Evolutionary conservation across 2,113 vertebrate genomes (phyloP), one percentile per base, ranked within the genome.

Genomic region (Elephas maximus): DNA sequence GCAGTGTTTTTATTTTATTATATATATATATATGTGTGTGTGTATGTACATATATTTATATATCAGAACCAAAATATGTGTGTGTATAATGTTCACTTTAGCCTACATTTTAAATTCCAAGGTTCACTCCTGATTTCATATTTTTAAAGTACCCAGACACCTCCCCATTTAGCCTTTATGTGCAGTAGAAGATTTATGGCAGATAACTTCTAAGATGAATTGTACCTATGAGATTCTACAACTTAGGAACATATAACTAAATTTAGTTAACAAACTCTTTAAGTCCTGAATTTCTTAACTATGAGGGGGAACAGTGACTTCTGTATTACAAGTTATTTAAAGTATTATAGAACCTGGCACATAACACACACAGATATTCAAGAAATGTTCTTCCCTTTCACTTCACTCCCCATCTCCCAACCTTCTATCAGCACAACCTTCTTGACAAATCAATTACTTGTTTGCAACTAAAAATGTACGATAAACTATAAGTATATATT

Each of bases 231-330:
- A 81, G 48, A 88, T 24, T 93, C 65, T 48, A 84, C 30, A 6
- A 87, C 57, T 79, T 80, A 87, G 57, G 69, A 67, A 96, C 65
- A 60, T 76, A 81, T 33, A 87, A 79, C 44, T 88, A 86, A 88
- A 78, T 33, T 78, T 78, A 83, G 91, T 93, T 91, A 78, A 45
- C 44, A 93, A 78, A 41, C 3, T 79, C 71, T 79, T 60, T 71
- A 48, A 74, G 30, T 60, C 5, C 7, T 17, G 24, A 84, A 12
- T 48, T 57, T 57, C 15, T 57, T 15, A 83, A 63, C 15, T 33
- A 10, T 57, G 44, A 84, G n/a, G 14, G 12, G 37, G 12, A 90
- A 88, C 2, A 60, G 8, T 85, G 93, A 90, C 44, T 90, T 63
- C 71, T 57, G 24, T 23, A 79, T 14, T 83, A 90, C 37, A 74